Evolutionary conservation across 2,113 vertebrate genomes (phyloP).

Genomic region (Neoarius graeffei): DNA sequence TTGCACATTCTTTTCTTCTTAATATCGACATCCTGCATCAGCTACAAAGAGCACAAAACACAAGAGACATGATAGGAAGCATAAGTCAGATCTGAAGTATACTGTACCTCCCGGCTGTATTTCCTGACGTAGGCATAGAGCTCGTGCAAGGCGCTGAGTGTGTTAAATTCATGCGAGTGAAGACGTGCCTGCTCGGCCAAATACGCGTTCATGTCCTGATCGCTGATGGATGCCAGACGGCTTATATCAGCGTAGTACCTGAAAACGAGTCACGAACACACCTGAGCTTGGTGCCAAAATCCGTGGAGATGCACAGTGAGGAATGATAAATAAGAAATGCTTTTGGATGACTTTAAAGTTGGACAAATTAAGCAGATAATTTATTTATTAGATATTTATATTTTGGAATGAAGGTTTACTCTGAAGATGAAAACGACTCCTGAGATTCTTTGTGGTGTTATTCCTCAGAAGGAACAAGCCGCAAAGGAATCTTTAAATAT

Average conservation of each 20-base stretch:
- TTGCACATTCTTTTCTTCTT: background rate
- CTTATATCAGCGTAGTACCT: constrained; percentile 97
- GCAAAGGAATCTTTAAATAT: background rate
- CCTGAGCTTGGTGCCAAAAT: background rate
- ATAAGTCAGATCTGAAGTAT: background rate
- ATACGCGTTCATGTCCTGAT: constrained; percentile 99
- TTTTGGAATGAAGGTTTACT: background rate
- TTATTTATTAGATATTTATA: background rate
- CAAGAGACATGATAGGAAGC: background rate
- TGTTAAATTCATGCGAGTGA: constrained; percentile 91
- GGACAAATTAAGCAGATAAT: background rate
- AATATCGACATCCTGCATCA: background rate
- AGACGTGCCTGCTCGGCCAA: constrained; percentile 94
- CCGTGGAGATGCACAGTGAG: background rate
- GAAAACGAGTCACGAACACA: constrained; percentile 31
- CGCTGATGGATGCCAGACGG: constrained; percentile 93
- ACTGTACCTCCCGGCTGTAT: constrained; percentile 90
- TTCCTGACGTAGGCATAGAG: constrained; percentile 97
- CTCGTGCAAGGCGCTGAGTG: constrained; percentile 92
- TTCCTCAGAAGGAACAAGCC: background rate
- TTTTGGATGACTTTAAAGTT: background rate
- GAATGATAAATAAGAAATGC: background rate
- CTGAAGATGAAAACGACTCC: background rate
- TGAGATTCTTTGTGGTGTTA: background rate
- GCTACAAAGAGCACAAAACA: background rate